Conservation (phyloP, 2,888 invertebrate genomes). For the Euproctis similis region DNA sequence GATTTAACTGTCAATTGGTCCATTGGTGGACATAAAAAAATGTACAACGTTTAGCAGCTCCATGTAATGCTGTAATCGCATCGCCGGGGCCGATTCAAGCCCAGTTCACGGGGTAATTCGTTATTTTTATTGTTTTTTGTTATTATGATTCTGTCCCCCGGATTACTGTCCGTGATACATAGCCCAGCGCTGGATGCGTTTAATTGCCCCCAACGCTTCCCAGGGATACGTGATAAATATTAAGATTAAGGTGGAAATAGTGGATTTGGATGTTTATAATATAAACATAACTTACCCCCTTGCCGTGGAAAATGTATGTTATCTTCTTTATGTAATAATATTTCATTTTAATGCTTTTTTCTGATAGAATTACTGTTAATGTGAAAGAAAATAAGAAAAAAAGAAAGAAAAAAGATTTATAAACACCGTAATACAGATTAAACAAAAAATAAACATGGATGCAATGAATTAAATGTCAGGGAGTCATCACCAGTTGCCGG, state of each 20-base stretch:
- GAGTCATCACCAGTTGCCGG: too few species aligned
- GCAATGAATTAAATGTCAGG: too few species aligned
- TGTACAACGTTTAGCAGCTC: slow-evolving; percentile 22
- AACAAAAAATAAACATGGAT: too few species aligned
- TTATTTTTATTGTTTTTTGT: slow-evolving; percentile 77
- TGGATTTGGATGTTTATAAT: slow-evolving; percentile 40
- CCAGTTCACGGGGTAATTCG: slow-evolving; percentile 69
- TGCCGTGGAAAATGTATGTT: slow-evolving; percentile 4
- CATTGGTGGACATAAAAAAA: neutral
- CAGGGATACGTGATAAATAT: slow-evolving; percentile 58
- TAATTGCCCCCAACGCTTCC: slow-evolving; percentile 67
- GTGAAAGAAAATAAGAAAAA: too few species aligned
- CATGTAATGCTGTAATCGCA: slow-evolving; percentile 19
- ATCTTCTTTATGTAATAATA: slow-evolving; percentile 1
- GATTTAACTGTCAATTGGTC: neutral
- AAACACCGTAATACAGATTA: too few species aligned
- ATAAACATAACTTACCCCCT: slow-evolving; percentile 22
- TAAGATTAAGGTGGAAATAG: slow-evolving; percentile 66
- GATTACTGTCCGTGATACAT: slow-evolving; percentile 68
- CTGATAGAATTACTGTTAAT: too few species aligned
- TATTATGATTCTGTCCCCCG: slow-evolving; percentile 72
- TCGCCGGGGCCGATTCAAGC: slow-evolving; percentile 54
- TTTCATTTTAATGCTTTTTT: slow-evolving; percentile 1
- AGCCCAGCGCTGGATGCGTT: slow-evolving; percentile 66
- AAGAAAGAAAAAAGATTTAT: too few species aligned